Base-by-base conservation (phyloP, 2,888 invertebrate species). In the Tenthredo livida region DNA sequence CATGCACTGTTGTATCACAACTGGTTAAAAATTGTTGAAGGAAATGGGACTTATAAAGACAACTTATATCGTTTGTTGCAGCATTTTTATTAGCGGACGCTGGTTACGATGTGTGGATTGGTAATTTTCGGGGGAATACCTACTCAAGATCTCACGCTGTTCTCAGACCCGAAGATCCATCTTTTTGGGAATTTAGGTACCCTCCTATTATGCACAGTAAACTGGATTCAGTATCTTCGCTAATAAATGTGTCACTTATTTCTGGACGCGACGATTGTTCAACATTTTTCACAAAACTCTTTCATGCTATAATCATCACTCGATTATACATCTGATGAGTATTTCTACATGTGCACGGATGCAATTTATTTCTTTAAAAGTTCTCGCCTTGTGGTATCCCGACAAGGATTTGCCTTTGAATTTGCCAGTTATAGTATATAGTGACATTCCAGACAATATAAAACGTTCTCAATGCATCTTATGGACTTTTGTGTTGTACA, bases 101-200 rank as follows among this genome's bases (percentile, higher is more conserved):
- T 4, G 95, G 95, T 0, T 95, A 95, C 87, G 95, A 95, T 87
- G 95, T 95, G 0, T 95, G 95, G 95, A 87, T 95, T 15, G 94
- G 94, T 0, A 95, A 95, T 88, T 86, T 94, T 1, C 93, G 95
- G 73, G 95, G 95, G 4, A 95, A 93, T 85, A 72, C 90, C 5
- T 94, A 95, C 89, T 93, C 94, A 0, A 89, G 90, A 84, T 88
- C 93, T 0, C 95, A 95, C 88, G 88, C 89, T 33, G 93, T 90
- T 33, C 87, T 94, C 2, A 93, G 92, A 0, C 94, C 93, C 85
- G 89, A 90, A 77, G 92, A 95, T 87, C 91, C 93, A 0, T 89
- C 91, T 2, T 95, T 95, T 90, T 95, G 95, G 95, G 92, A 95
- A 7, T 95, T 92, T 91, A 95, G 95, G 95, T 95, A 92, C 21